Evolutionary conservation across 2,113 vertebrate species (phyloP).

Genomic region (Barnardius zonarius): DNA sequence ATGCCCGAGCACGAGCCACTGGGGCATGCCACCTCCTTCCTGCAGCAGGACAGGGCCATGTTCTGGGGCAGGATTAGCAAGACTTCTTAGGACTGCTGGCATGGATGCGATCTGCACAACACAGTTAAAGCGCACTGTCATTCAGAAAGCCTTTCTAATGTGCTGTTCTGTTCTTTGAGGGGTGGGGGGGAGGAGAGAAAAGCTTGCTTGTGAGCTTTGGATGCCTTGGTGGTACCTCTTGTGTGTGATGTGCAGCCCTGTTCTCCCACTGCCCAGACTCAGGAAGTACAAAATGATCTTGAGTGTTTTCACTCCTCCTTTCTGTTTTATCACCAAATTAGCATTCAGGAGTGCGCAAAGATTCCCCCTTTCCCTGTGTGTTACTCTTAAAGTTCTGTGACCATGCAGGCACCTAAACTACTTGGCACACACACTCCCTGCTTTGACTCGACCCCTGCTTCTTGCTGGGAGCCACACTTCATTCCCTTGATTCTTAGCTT

Average conservation of each 20-base stretch:
- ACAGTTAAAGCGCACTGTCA: neutral
- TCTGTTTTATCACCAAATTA: neutral
- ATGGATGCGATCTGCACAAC: neutral
- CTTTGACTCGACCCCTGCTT: neutral
- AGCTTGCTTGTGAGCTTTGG: neutral
- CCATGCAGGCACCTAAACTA: neutral
- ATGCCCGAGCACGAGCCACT: neutral
- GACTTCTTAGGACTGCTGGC: neutral
- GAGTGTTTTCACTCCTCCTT: neutral
- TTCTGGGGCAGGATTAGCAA: neutral
- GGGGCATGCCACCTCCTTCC: neutral
- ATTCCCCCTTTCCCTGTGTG: neutral
- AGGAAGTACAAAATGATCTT: neutral
- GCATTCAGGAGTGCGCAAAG: neutral
- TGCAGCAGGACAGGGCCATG: neutral
- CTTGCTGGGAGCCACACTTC: neutral
- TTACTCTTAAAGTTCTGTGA: neutral
- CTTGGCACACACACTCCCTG: neutral
- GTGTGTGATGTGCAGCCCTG: accelerated
- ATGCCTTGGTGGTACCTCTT: neutral
- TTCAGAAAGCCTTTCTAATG: neutral
- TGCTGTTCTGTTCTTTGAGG: accelerated
- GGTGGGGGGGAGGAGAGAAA: accelerated
- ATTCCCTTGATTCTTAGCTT: neutral
- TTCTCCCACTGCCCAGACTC: neutral